Evolutionary conservation across 2,113 vertebrate species (phyloP), one percentile per base, ranked within the genome.

Genomic region (Oceanites oceanicus): DNA sequence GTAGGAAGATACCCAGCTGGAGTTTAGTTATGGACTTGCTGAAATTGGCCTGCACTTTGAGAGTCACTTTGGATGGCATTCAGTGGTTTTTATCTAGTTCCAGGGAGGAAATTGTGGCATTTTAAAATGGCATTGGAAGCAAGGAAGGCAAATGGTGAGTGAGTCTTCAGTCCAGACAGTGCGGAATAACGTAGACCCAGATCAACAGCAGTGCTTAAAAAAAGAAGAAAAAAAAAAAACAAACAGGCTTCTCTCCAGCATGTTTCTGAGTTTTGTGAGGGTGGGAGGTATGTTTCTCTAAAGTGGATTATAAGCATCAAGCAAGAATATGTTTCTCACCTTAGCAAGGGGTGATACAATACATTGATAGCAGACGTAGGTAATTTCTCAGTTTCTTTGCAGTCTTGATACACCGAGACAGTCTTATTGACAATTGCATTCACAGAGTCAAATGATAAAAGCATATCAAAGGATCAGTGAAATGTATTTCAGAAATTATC

Each of bases 1-100:
- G 42, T 26, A 70, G 88, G 72, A 86, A 86, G 86, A 95, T 84
- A 88, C 40, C 94, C 88, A 95, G 74, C 90, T 96, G 92, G 71
- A 95, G 93, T 96, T 97, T 95, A 96, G 94, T 97, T 97, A 96
- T 3, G 65, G 95, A 84, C 94, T 97, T 98, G 84, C 91, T 97
- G 96, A 94, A 96, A 90, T 89, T 96, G 95, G 84, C 84, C 86
- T 96, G 90, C 58, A 66, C 74, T 96, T 94, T 90, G 47, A 87
- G 72, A 97, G 96, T 95, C 47, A 72, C 92, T 96, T 96, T 96
- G 92, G 90, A 96, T 95, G 85, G 78, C 18, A 53, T 98, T 97
- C 13, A 2, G n/a, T 97, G 85, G 40, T 87, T 97, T 88, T 98
- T 97, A 95, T 94, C 83, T 94, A 85, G 75, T 97, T 96, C 70